A percentile compares a stretch with the other conserved stretches of the same genome.
phyloP scores from a whole-genome alignment of 35 echinoderm and acorn worm species.

The Eucidaris tribuloides region DNA sequence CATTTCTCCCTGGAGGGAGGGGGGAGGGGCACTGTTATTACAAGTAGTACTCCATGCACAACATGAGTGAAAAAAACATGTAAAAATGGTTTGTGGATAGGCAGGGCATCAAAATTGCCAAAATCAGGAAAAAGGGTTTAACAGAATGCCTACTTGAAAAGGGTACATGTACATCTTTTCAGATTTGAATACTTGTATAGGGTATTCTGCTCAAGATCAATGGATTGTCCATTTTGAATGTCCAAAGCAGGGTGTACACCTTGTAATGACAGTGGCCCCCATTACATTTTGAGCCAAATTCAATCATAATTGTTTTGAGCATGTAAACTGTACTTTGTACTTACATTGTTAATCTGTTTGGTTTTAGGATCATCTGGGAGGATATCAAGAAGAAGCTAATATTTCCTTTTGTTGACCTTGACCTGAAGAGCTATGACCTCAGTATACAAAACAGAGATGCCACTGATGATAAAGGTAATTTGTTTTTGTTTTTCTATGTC shows the following conservation, averaged over 20 bases:
- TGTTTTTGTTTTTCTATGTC: no score
- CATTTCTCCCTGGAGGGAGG: no score
- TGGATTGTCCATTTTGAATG: not conserved
- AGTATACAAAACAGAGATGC: conserved; percentile 92
- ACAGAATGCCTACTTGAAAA: no score
- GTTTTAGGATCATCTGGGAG: conserved; percentile 93
- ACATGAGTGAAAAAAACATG: no score
- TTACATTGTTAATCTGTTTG: not conserved
- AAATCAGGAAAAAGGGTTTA: no score
- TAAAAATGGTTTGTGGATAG: no score
- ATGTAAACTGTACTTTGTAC: not conserved
- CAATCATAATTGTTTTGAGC: not conserved
- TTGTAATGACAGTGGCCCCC: no score
- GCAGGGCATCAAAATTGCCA: no score
- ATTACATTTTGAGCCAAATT: not conserved
- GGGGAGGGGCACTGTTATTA: no score
- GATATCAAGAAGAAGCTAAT: conserved; percentile 90
- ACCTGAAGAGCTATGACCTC: conserved; percentile 77
- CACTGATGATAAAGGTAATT: conserved; percentile 83
- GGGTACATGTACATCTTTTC: no score
- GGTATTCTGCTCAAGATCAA: not conserved
- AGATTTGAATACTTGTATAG: no score
- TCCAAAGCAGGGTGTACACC: not conserved
- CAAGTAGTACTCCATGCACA: no score
- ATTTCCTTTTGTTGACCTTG: conserved; percentile 74